Conservation (phyloP, 2,888 invertebrate species). For the Polydesmus complanatus region DNA sequence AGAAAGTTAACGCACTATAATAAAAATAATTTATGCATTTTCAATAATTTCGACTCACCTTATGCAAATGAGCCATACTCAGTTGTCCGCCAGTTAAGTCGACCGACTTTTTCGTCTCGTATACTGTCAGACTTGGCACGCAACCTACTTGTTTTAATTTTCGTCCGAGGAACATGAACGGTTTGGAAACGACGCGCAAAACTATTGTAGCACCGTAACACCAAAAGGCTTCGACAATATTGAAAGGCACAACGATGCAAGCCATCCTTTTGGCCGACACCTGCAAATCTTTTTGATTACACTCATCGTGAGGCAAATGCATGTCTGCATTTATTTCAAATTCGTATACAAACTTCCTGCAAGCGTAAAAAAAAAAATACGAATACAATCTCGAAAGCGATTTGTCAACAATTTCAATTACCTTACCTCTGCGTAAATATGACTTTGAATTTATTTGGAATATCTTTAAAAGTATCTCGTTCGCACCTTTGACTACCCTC, state of each 20-base stretch:
- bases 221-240: slow-evolving; percentile 14
- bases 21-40: too few relatives aligned
- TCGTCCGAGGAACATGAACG: slow-evolving; percentile 13
- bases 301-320: background rate
- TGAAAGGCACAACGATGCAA: slow-evolving; percentile 15
- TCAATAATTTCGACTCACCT: slow-evolving; percentile 3
- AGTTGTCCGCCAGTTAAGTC: slow-evolving; percentile 11
- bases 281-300: background rate
- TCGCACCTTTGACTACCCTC: background rate
- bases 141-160: slow-evolving; percentile 9
- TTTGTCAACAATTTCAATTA: background rate
- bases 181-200: slow-evolving; percentile 10
- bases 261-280: slow-evolving; percentile 4
- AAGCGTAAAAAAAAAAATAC: background rate
- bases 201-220: slow-evolving; percentile 9
- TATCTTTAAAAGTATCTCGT: slow-evolving; percentile 1
- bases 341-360: slow-evolving; percentile 16
- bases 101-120: slow-evolving; percentile 7
- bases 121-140: slow-evolving; percentile 12
- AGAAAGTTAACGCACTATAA: background rate
- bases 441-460: slow-evolving; percentile 7
- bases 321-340: slow-evolving; percentile 10
- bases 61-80: slow-evolving; percentile 1
- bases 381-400: background rate
- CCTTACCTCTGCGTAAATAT: slow-evolving; percentile 13